phyloP scores from a whole-genome alignment of 2,113 vertebrate species.

The Chamaea fasciata region DNA sequence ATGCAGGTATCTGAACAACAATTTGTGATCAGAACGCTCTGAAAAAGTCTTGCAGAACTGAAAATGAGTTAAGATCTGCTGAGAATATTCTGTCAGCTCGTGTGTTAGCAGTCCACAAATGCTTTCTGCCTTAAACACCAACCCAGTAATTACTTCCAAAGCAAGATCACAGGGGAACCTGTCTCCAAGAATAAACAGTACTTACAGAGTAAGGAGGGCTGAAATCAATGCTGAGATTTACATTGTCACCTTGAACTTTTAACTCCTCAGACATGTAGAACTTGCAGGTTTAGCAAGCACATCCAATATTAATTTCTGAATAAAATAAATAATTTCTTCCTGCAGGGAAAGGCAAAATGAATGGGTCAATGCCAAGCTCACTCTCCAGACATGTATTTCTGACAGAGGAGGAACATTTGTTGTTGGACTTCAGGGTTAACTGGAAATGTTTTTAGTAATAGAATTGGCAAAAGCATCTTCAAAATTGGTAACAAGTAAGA shows the following conservation, averaged over 20 bases:
- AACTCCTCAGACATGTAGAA: background rate
- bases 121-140: background rate
- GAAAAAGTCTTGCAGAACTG: background rate
- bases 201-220: background rate
- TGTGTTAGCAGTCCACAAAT: background rate
- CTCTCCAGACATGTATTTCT: background rate
- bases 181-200: background rate
- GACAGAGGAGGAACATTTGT: background rate
- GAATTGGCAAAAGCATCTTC: background rate
- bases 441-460: background rate
- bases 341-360: background rate
- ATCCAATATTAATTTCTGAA: background rate
- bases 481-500: background rate
- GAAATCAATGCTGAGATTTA: background rate
- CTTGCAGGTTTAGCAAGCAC: background rate
- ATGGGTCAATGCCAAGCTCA: background rate
- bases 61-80: background rate
- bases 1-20: background rate
- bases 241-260: background rate
- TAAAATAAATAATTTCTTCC: background rate
- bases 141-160: background rate
- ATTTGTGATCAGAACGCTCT: fast-evolving
- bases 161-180: background rate
- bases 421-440: background rate
- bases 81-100: background rate